Conservation (phyloP, 1,140 invertebrate species). For the Bombus haemorrhoidalis region DNA sequence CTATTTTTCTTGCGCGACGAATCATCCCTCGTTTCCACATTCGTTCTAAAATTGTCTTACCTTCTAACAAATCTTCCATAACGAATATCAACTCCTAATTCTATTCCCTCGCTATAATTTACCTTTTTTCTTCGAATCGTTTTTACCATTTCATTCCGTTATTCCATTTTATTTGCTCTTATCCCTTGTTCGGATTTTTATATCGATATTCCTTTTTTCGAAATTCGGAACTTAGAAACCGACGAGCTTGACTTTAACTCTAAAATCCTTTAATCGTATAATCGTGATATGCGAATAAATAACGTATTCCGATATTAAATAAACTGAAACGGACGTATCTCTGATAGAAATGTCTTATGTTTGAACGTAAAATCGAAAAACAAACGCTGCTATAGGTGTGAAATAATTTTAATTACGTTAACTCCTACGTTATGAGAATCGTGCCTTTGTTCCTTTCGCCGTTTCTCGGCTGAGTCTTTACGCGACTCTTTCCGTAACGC, state of each 20-base stretch:
- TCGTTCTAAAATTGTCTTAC: constrained; percentile 59
- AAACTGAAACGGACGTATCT: not conserved
- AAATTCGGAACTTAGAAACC: too few species aligned
- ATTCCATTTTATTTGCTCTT: too few species aligned
- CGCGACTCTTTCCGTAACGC: not conserved
- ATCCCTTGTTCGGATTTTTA: too few species aligned
- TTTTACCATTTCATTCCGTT: not conserved
- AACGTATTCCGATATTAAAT: not conserved
- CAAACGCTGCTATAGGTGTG: too few species aligned
- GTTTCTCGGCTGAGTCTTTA: too few species aligned
- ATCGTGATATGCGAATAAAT: too few species aligned
- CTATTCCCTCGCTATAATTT: not conserved
- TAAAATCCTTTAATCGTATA: too few species aligned
- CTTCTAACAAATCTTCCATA: not conserved
- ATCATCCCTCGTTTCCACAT: constrained; percentile 56
- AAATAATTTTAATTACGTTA: too few species aligned
- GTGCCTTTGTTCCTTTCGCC: too few species aligned
- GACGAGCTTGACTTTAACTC: too few species aligned
- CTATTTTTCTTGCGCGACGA: constrained; percentile 63
- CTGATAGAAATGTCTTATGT: not conserved
- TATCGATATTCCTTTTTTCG: too few species aligned
- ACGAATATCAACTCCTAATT: not conserved
- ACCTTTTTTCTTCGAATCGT: not conserved
- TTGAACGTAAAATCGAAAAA: not conserved
- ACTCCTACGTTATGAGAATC: too few species aligned